A percentile compares a stretch with the other conserved stretches of the same genome.
Conservation (phyloP, 2,797 vertebrate species). For the Monodelphis domestica region DNA sequence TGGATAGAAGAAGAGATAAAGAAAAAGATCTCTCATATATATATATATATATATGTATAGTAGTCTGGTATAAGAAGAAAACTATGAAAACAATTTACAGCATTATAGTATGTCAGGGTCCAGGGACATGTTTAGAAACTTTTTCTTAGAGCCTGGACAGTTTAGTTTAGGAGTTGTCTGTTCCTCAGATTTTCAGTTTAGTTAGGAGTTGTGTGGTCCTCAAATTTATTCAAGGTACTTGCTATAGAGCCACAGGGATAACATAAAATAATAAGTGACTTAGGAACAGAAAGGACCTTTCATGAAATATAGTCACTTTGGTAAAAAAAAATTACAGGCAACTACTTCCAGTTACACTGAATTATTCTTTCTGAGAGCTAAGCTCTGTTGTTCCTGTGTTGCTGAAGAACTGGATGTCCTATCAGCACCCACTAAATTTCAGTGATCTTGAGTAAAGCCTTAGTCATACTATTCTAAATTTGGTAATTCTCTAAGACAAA, state of each 20-base stretch:
- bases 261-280: background rate
- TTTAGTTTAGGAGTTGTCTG: background rate
- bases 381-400: background rate
- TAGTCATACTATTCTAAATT: background rate
- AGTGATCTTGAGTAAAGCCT: background rate
- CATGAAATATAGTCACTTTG: background rate
- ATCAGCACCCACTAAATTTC: background rate
- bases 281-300: background rate
- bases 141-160: background rate
- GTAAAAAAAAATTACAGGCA: background rate
- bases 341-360: background rate
- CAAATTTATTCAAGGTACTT: background rate
- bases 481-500: background rate
- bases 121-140: background rate
- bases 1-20: too few relatives aligned
- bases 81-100: accelerated
- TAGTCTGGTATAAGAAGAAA: background rate
- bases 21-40: too few relatives aligned
- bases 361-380: background rate
- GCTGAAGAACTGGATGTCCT: background rate
- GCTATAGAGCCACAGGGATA: background rate
- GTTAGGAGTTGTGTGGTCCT: background rate
- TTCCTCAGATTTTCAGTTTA: background rate
- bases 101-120: background rate
- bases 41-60: background rate